A percentile compares a stretch with the other conserved stretches of the same genome.
phyloP scores from a whole-genome alignment of 2,797 vertebrate species.

The Lophura swinhoii region DNA sequence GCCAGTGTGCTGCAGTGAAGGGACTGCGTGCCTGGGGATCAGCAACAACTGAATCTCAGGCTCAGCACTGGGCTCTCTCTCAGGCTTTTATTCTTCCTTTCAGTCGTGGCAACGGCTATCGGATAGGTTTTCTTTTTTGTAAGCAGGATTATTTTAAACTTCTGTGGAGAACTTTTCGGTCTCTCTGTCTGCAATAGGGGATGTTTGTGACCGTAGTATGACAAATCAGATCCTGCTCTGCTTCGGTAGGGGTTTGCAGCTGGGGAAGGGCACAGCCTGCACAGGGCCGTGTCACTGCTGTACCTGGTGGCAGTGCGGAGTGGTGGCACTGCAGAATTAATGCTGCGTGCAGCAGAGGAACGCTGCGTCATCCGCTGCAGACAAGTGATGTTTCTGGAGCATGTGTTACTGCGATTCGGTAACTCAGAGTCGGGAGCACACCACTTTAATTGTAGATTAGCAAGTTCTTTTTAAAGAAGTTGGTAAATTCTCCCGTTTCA shows the following conservation, averaged over 20 bases:
- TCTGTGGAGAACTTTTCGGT: slow-evolving; percentile 5
- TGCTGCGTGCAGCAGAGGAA: neutral
- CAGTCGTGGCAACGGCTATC: neutral
- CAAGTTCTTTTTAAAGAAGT: slow-evolving; percentile 61
- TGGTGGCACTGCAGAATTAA: neutral
- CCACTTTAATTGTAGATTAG: slow-evolving; percentile 52
- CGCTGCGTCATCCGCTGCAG: slow-evolving; percentile 31
- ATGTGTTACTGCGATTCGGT: neutral
- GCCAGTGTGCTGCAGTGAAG: slow-evolving; percentile 25
- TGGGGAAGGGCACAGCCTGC: neutral
- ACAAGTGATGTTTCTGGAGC: neutral
- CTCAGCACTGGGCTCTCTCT: slow-evolving; percentile 54
- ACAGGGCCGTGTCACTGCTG: neutral
- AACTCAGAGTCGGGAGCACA: neutral
- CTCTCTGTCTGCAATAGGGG: neutral
- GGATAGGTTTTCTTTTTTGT: slow-evolving; percentile 41
- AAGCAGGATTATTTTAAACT: slow-evolving; percentile 43
- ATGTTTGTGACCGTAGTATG: neutral
- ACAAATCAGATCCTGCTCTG: neutral
- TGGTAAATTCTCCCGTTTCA: slow-evolving; percentile 63
- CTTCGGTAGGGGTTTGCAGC: neutral
- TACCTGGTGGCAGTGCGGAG: neutral
- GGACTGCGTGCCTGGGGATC: slow-evolving; percentile 53
- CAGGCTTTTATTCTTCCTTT: slow-evolving; percentile 49
- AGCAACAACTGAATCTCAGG: slow-evolving; percentile 65